Conservation (phyloP, 2,888 invertebrate genomes). For the Acleris holmiana region DNA sequence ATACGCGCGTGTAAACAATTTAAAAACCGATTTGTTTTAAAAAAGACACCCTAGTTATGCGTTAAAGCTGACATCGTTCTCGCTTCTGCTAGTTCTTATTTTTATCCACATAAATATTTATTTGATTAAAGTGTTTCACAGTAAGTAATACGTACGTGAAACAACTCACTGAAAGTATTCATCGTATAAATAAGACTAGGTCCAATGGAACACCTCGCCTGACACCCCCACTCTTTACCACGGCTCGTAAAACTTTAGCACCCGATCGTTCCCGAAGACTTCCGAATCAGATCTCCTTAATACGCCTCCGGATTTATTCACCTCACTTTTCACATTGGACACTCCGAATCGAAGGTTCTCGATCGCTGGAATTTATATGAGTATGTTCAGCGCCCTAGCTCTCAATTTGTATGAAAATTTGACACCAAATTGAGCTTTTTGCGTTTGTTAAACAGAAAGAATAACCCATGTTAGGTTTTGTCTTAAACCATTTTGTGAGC, state of each 20-base stretch:
- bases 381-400: background rate
- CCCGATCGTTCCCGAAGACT: slow-evolving; percentile 23
- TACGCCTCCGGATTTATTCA: slow-evolving; percentile 35
- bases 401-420: background rate
- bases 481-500: too few species aligned
- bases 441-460: too few species aligned
- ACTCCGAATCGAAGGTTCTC: slow-evolving; percentile 17
- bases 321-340: slow-evolving; percentile 36
- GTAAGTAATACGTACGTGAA: too few species aligned
- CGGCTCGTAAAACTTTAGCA: slow-evolving; percentile 41
- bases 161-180: background rate
- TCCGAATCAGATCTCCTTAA: slow-evolving; percentile 29
- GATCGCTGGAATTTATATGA: background rate
- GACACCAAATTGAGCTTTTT: background rate
- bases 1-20: too few species aligned
- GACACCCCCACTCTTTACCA: slow-evolving; percentile 36
- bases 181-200: background rate
- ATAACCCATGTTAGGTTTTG: too few species aligned
- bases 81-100: too few species aligned
- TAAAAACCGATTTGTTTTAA: too few species aligned
- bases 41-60: too few species aligned
- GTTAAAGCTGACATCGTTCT: too few species aligned
- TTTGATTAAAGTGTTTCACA: too few species aligned
- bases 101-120: too few species aligned
- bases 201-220: slow-evolving; percentile 23